Evolutionary conservation across 2,113 vertebrate genomes (phyloP).

Genomic region (Scortum barcoo): DNA sequence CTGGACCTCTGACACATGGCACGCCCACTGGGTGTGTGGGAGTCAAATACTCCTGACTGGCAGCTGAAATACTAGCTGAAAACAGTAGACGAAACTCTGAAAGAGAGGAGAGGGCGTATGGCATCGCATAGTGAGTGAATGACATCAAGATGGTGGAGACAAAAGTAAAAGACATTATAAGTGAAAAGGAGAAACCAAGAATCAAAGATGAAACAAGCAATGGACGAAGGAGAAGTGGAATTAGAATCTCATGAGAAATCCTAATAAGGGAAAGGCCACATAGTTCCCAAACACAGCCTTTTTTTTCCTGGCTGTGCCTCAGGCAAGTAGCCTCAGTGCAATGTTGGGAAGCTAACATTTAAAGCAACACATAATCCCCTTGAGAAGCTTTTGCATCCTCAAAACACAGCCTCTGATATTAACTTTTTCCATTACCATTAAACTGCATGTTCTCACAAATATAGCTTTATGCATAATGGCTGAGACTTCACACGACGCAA

Average conservation of each 20-base stretch:
- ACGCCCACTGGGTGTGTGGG: conserved; percentile 35
- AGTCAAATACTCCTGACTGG: conserved; percentile 29
- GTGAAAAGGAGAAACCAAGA: conserved; percentile 16
- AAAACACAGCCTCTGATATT: conserved; percentile 49
- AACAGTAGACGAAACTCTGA: background rate
- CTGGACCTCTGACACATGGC: conserved; percentile 57
- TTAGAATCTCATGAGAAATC: conserved; percentile 58
- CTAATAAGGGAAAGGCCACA: conserved; percentile 72
- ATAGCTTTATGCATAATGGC: conserved; percentile 1
- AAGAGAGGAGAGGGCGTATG: background rate
- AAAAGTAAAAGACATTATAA: conserved; percentile 16
- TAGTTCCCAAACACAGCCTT: conserved; percentile 72
- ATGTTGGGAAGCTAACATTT: conserved; percentile 63
- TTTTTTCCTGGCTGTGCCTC: conserved; percentile 65
- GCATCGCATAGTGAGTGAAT: background rate
- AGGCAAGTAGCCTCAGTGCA: conserved; percentile 41
- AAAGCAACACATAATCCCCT: conserved; percentile 54
- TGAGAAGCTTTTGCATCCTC: conserved; percentile 49
- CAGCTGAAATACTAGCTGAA: conserved; percentile 12
- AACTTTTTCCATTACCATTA: conserved; percentile 52
- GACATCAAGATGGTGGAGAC: conserved; percentile 10
- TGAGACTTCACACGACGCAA: conserved; percentile 43
- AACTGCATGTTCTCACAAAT: conserved; percentile 21
- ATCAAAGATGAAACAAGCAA: conserved; percentile 30
- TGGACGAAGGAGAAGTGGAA: conserved; percentile 43